These are phyloP conservation scores for Micoletzkya japonica DNA, from an alignment of 2,888 invertebrate species.

Conservation along the genomic window DNA sequence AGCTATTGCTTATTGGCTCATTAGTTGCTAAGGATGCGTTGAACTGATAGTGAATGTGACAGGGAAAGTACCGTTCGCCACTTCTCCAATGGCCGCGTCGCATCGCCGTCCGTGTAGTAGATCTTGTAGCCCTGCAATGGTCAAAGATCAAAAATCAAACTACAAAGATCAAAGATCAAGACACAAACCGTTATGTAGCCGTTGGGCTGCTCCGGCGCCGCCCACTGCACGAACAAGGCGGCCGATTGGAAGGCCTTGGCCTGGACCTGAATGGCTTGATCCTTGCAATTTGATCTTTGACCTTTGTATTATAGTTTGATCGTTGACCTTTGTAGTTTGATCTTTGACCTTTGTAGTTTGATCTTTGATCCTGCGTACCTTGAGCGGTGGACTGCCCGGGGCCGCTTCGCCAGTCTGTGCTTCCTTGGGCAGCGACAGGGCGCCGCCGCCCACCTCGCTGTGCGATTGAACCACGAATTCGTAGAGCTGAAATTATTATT, in stretches of 20 bases:
- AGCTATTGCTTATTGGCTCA: no score
- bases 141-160: neutral
- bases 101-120: constrained; percentile 73
- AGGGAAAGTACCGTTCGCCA: constrained; percentile 27
- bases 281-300: neutral
- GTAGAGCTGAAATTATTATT: constrained; percentile 44
- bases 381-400: constrained; percentile 69
- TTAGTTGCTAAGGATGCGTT: no score
- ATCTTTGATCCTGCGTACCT: neutral
- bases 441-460: constrained; percentile 87
- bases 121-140: constrained; percentile 68
- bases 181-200: constrained; percentile 76
- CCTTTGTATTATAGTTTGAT: neutral
- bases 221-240: constrained; percentile 89
- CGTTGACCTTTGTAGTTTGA: neutral
- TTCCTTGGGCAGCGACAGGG: constrained; percentile 81
- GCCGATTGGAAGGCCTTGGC: constrained; percentile 18
- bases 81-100: constrained; percentile 15
- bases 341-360: neutral
- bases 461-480: constrained; percentile 52
- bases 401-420: constrained; percentile 93
- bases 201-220: constrained; percentile 93
- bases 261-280: constrained; percentile 5
- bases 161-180: neutral
- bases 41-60: neutral